Evolutionary conservation across 2,797 vertebrate genomes (phyloP), one percentile per base, ranked within the genome.

Genomic region (Hybognathus amarus): DNA sequence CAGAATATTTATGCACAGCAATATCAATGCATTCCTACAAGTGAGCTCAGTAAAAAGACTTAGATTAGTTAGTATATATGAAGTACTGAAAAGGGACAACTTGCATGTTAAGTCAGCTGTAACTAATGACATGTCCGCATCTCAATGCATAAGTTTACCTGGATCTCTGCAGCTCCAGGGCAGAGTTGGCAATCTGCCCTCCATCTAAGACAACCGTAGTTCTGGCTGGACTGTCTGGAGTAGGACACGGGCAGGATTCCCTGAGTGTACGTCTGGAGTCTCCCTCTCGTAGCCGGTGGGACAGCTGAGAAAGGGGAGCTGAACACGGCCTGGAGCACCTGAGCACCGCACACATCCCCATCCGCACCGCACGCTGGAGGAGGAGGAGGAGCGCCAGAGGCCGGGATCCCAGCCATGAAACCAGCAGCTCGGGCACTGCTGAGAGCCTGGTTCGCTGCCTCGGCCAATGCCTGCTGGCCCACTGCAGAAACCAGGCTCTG

Each of bases 251-350:
- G 96, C 89, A 96, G 90, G 91, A 96, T 95, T 92, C 97, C 97
- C 93, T 97, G 97, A 94, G 97, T 97, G 94, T 97, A 97, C 24
- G 97, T 98, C 94, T 97, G 97, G 92, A 99, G 95, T 91, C 97
- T 97, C 75, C 96, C 95, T 76, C 97, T 94, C 66, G 95, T 92
- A 85, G 92, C 95, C 86, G 89, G 86, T 36, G 94, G 91, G 24
- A 94, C 93, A 71, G 91, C 92, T 70, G 95, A 91, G 86, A 94
- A 94, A 10, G 95, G 94, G 79, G 95, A 94, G 91, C 93, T 94
- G 84, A 93, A 92, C 73, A 90, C 86, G 12, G 93, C 83, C 88
- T 89, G 91, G 90, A 88, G 6, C 91, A 94, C 94, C 40, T 96
- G 95, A 89, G 95, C 94, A 85, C 93, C 90, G 85, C 94, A 90